Evolutionary conservation across 2,113 vertebrate species (phyloP).

Genomic region (Poeciliopsis retropinna): DNA sequence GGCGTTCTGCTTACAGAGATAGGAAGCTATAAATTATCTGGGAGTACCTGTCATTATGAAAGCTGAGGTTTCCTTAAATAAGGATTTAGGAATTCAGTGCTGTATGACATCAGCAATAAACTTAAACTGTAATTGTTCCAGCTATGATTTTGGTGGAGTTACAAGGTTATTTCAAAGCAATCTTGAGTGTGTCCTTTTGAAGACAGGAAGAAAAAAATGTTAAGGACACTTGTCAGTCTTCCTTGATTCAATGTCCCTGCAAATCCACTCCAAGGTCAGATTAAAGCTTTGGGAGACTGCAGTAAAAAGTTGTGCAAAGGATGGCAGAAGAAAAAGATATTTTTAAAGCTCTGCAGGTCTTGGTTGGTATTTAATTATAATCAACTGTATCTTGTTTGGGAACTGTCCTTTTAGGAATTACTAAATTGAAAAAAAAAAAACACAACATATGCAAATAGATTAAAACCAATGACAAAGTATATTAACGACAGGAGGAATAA

Average conservation of each 20-base stretch:
- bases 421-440: background rate
- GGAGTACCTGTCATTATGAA: background rate
- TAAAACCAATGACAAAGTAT: no score
- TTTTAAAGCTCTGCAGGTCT: background rate
- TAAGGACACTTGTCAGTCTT: background rate
- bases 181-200: background rate
- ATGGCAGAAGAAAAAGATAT: background rate
- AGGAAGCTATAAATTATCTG: background rate
- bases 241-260: background rate
- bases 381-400: background rate
- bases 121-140: background rate
- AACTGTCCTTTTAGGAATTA: background rate
- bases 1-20: background rate
- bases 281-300: background rate
- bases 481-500: no score
- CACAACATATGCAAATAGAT: background rate
- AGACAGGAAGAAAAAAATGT: background rate
- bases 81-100: background rate
- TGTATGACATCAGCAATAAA: background rate
- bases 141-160: background rate
- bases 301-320: background rate
- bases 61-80: background rate
- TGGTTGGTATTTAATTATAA: background rate
- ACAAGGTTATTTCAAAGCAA: background rate
- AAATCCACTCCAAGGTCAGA: background rate